Evolutionary conservation across 2,797 vertebrate genomes (phyloP), one percentile per base, ranked within the genome.

Genomic region (Pangasius krempfi): DNA sequence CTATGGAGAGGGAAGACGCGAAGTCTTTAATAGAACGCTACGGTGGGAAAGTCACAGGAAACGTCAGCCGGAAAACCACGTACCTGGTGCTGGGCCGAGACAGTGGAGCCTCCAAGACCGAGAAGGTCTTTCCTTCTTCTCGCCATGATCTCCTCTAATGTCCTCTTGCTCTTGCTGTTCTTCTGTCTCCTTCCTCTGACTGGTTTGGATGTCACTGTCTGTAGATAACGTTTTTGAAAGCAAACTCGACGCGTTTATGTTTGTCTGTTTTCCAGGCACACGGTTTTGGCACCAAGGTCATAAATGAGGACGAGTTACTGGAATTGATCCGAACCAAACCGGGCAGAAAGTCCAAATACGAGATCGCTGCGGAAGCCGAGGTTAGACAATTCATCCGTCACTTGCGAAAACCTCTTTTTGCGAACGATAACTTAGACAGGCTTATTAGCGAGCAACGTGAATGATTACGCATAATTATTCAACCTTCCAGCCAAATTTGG

Each of bases 311-410:
- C 33, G 97, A 96, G 72, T 94, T 99, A 6, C 94, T 99, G 92
- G 94, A 98, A 90, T 96, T 99, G 87, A 97, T 99, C 92, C 96
- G 96, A 92, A 97, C 96, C 89, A 97, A 97, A 96, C 98, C 99
- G 33, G 99, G 98, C 88, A 99, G 98, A 93, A 99, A 96, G 92
- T 99, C 98, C 66, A 99, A 98, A 92, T 99, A 98, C 1, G 97
- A 98, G 93, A 95, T 98, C 70, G 97, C 96, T 1, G 97, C 97
- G 78, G 98, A 99, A 94, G 92, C 95, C 7, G 97, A 99, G 98
- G 98, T 97, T 76, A 54, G 75, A 68, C 4, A 40, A 0, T 5
- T 76, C 22, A 33, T 78, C 22, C 30, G 12, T 37, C 52, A 56
- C 52, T 37, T 40, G 37, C 4, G 18, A 20, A 33, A 2, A 20